These are phyloP conservation scores for Drosophila seclusa DNA, from an alignment of 2,888 invertebrate species.

Conservation along the genomic window DNA sequence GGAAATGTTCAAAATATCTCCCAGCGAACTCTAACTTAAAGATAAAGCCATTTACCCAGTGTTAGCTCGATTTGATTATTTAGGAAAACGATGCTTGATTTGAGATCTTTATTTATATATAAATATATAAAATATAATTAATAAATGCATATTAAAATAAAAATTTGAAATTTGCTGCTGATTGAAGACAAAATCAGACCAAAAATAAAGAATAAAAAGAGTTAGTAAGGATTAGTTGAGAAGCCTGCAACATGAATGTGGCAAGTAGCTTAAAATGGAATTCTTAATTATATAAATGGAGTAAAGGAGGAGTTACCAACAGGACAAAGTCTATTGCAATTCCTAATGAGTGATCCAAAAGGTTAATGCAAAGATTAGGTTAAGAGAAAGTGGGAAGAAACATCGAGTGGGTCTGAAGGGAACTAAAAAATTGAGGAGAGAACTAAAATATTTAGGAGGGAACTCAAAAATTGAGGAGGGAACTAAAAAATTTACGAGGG, in stretches of 20 bases:
- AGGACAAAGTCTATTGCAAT: neutral
- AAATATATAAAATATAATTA: no score
- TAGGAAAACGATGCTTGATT: neutral
- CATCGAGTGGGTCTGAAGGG: neutral
- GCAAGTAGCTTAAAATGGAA: neutral
- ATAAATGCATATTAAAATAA: no score
- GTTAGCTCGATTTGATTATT: neutral
- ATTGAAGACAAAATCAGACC: neutral
- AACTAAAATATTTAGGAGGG: no score
- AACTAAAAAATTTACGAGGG: no score
- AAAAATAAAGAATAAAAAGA: neutral
- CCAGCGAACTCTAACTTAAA: no score
- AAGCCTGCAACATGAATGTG: neutral
- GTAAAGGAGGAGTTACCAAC: neutral
- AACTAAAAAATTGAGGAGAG: neutral
- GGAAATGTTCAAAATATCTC: no score
- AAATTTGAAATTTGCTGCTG: neutral
- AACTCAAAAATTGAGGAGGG: no score
- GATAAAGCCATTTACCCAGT: no score
- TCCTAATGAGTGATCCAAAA: neutral
- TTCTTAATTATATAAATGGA: neutral
- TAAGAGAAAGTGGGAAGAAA: neutral
- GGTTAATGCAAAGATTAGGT: neutral
- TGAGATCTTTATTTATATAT: neutral
- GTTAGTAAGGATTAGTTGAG: neutral